Evolutionary conservation across 2,888 invertebrate genomes (phyloP), one percentile per base, ranked within the genome.

Genomic region (Cheilosia urbana): DNA sequence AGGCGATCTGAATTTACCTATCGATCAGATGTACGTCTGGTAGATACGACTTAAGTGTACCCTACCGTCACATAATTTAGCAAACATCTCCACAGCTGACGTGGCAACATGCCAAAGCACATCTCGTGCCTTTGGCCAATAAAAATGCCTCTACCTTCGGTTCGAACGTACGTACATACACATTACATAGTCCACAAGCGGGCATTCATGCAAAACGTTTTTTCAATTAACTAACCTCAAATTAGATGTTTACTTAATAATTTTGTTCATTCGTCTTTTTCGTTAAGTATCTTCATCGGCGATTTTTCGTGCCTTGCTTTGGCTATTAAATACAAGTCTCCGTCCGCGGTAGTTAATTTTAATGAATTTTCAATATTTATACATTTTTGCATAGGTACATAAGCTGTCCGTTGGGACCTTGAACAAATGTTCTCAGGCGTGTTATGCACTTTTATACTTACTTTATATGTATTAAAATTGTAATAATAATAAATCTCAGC

Each of bases 171-270:
- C 30, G 30, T 30, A 9, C 30, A 37, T 37, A 68, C 58, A 2
- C 13, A 19, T 9, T 9, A 57, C 37, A 6, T 53, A 51, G 1
- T 19, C 24, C 51, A 15, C 7, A 24, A 11, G 37, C 60, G 66
- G 19, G 65, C 69, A 71, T 84, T 84, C 71, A 75, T 47, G 69
- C 71, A 65, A 63, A 55, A 76, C 84, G 49, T 42, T 69, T 84
- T 79, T 65, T 80, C 79, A 75, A 84, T 84, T 84, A 80, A 66
- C 75, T 71, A 84, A 80, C 80, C 80, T 80, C 75, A 84, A 84
- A 84, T 84, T 80, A 80, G 51, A 49, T 57, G 65, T 84, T 71
- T 84, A 71, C 55, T 69, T 84, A 84, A 49, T 73, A 79, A 63
- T 49, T 63, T 34, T 15, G 6, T 66, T 17, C 34, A 27, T 51